Evolutionary conservation across 2,113 vertebrate genomes (phyloP), one percentile per base, ranked within the genome.

Genomic region (Dicrurus megarhynchus): DNA sequence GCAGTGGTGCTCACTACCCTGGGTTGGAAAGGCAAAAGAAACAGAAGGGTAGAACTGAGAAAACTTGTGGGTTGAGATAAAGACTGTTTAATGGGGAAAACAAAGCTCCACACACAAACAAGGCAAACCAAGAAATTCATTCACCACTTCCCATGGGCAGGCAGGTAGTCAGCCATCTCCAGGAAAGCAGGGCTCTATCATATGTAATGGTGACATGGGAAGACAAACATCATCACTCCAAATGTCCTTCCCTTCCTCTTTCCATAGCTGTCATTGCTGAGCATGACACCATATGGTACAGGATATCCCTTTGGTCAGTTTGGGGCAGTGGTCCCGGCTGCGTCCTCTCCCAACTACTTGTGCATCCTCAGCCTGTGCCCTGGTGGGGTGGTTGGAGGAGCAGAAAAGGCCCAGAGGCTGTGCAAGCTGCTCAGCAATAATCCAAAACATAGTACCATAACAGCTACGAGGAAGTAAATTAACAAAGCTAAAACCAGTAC

Each of bases 161-260:
- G 85, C 7, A n/a, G 21, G 7, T 52, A 16, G 64, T 79, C 46
- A 56, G 30, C 17, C 13, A 28, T 65, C 44, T 56, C 33, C 61
- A 75, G 37, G 35, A 63, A 28, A 35, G 16, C 26, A 63, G 21
- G 17, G 7, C 13, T 71, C 2, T 3, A 2, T 35, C 22, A 16
- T 4, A 0, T 1, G 0, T 44, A 63, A 10, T 0, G 0, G 6
- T 35, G 37, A 20, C 44, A 35, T 33, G 30, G 24, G 26, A 56
- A 75, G 55, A 32, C 26, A 50, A 74, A 32, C 3, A 3, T 5
- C 35, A 2, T 60, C 11, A 12, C 7, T 86, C 33, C 3, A 7
- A 50, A 64, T 2, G 2, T 46, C 26, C 9, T 7, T 50, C 35
- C 11, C 6, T 53, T 27, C 9, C 35, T 81, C 32, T 64, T 79